A percentile compares a stretch with the other conserved stretches of the same genome.
Evolutionary conservation across 2,113 vertebrate species (phyloP).

Genomic region (Paradoxurus hermaphroditus): DNA sequence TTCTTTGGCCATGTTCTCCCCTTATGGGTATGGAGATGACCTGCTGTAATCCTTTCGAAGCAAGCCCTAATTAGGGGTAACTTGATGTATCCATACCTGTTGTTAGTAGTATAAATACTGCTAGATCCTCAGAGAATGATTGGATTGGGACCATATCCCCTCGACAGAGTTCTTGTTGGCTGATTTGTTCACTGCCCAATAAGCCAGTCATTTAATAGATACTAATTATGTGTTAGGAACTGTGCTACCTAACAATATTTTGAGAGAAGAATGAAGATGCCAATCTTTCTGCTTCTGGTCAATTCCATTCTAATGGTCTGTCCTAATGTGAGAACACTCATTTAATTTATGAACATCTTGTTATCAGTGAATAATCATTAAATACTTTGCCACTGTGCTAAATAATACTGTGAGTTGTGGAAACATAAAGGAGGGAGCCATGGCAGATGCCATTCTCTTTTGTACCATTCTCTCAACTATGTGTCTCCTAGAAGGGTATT

Average conservation of each 20-base stretch:
- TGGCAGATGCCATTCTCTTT: slow-evolving; percentile 19
- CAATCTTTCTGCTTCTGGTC: neutral
- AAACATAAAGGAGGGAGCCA: neutral
- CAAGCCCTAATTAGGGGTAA: neutral
- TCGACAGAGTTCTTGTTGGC: neutral
- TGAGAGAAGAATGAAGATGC: neutral
- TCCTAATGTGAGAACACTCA: neutral
- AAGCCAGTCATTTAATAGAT: neutral
- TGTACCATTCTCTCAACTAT: neutral
- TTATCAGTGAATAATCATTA: neutral
- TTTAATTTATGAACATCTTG: neutral
- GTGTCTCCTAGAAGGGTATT: neutral
- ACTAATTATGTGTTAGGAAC: neutral
- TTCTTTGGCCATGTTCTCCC: neutral
- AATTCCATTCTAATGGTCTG: neutral
- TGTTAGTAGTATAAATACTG: neutral
- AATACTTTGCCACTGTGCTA: neutral
- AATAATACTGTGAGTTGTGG: neutral
- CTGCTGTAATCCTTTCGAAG: neutral
- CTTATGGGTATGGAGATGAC: neutral
- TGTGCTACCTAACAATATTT: neutral
- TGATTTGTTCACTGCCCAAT: neutral
- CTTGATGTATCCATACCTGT: neutral
- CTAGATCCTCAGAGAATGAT: neutral
- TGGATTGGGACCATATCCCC: neutral